phyloP scores from a whole-genome alignment of 2,888 invertebrate species.

The Cremastinae sp. region DNA sequence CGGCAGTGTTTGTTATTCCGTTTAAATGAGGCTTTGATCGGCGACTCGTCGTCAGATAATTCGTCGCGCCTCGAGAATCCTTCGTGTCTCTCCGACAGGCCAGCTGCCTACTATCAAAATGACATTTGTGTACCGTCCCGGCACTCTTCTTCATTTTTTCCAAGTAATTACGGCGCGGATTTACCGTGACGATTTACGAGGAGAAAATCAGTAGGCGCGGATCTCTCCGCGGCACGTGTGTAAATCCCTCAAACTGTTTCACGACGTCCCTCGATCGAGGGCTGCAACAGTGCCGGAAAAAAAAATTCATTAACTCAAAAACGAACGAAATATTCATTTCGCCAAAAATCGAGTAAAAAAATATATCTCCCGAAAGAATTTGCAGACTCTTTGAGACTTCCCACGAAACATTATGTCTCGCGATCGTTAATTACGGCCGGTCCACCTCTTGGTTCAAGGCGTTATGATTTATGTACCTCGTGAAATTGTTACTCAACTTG shows the following conservation, averaged over 20 bases:
- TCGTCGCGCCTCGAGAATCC: constrained; percentile 60
- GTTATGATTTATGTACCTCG: constrained; percentile 59
- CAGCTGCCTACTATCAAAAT: constrained; percentile 66
- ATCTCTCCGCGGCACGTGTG: constrained; percentile 40
- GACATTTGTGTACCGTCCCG: constrained; percentile 59
- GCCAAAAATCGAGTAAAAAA: no score
- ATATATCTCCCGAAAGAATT: constrained; percentile 1
- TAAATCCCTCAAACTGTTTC: constrained; percentile 30
- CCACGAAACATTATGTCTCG: constrained; percentile 20
- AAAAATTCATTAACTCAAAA: constrained; percentile 47
- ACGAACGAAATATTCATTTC: constrained; percentile 10
- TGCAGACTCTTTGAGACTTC: constrained; percentile 9
- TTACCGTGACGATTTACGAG: constrained; percentile 52
- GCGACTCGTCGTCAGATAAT: constrained; percentile 28
- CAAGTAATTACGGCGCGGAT: constrained; percentile 60
- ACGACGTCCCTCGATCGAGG: background rate
- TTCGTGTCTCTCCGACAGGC: constrained; percentile 47
- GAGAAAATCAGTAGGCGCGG: constrained; percentile 13
- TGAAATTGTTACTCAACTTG: constrained; percentile 22
- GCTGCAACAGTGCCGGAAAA: constrained; percentile 10
- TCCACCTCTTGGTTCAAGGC: constrained; percentile 26
- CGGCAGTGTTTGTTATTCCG: constrained; percentile 30
- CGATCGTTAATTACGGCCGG: constrained; percentile 57
- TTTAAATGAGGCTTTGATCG: constrained; percentile 32
- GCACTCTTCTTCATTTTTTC: constrained; percentile 41